A percentile compares a stretch with the other conserved stretches of the same genome.
Conservation (phyloP, 2,113 vertebrate species). For the Struthidea cinerea region DNA sequence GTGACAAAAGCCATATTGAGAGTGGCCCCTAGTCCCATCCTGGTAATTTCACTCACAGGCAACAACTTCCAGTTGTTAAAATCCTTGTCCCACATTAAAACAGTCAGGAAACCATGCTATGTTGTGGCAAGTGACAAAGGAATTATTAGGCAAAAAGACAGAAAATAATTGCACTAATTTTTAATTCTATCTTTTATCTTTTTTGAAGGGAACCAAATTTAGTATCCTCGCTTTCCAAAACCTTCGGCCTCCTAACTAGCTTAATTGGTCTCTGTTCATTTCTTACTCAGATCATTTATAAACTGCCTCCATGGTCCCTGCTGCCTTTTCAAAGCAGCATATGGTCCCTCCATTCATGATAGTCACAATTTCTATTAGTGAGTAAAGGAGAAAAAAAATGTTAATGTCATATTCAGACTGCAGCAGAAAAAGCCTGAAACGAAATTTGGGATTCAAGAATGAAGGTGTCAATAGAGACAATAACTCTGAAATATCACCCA, state of each 20-base stretch:
- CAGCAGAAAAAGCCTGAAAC: neutral
- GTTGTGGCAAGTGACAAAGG: neutral
- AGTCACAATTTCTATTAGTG: slow-evolving; percentile 45
- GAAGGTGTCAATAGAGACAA: neutral
- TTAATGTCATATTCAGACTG: neutral
- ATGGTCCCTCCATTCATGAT: slow-evolving; percentile 44
- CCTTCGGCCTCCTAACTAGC: slow-evolving; percentile 13
- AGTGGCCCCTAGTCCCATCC: neutral
- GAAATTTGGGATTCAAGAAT: neutral
- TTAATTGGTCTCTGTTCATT: slow-evolving; percentile 60
- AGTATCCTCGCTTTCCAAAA: neutral
- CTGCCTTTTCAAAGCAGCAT: slow-evolving; percentile 60
- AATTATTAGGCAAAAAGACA: neutral
- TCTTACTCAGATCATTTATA: slow-evolving; percentile 56
- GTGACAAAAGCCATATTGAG: slow-evolving; percentile 44
- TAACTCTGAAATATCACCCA: neutral
- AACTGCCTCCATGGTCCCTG: slow-evolving; percentile 31
- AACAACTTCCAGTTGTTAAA: neutral
- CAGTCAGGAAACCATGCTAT: neutral
- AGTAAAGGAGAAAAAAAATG: slow-evolving; percentile 1
- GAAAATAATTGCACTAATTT: neutral
- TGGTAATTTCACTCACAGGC: neutral
- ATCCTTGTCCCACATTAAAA: neutral
- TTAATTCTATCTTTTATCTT: neutral
- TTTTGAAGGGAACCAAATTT: slow-evolving; percentile 15